Evolutionary conservation across 2,888 invertebrate genomes (phyloP), one percentile per base, ranked within the genome.

Genomic region (Heliconius ismenius): DNA sequence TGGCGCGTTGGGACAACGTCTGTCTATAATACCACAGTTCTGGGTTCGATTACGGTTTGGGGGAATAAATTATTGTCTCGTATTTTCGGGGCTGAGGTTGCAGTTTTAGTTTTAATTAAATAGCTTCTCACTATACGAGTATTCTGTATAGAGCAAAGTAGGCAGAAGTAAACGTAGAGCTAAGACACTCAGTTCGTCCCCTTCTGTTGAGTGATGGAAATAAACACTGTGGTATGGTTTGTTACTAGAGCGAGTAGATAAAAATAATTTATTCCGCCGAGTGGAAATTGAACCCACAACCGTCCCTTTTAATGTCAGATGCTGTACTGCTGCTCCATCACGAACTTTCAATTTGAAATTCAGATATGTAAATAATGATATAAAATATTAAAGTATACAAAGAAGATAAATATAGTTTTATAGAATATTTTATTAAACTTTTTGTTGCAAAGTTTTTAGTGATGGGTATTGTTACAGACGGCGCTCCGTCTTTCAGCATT

Each of bases 361-460:
- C 9, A n/a, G 54, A 54, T 18, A 21, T 54, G 10, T n/a, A 58
- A 58, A 58, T 58, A 58, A n/a, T 11, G n/a, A 49, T n/a, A n/a
- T 58, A n/a, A 58, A 58, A 58, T n/a, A 58, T 58, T 58, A 58
- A 3, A 58, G 58, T n/a, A 11, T 3, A n/a, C 11, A 58, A 58
- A 58, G 11, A 58, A 11, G 10, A n/a, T 58, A 58, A 58, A 58
- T n/a, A n/a, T 58, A 58, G 58, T 58, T 58, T 28, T 58, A 58
- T 58, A 58, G 58, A 58, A 58, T n/a, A 58, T 21, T 58, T 58
- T 58, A n/a, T 58, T 3, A 58, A 58, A 58, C n/a, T n/a, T 58
- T 58, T 58, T n/a, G 58, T n/a, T 58, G 58, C n/a, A 10, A 58
- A 58, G 58, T 58, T 58, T 58, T 58, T n/a, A 58, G 58, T 58